Evolutionary conservation across 2,113 vertebrate species (phyloP), one percentile per base, ranked within the genome.

Genomic region (Colinus virginianus): DNA sequence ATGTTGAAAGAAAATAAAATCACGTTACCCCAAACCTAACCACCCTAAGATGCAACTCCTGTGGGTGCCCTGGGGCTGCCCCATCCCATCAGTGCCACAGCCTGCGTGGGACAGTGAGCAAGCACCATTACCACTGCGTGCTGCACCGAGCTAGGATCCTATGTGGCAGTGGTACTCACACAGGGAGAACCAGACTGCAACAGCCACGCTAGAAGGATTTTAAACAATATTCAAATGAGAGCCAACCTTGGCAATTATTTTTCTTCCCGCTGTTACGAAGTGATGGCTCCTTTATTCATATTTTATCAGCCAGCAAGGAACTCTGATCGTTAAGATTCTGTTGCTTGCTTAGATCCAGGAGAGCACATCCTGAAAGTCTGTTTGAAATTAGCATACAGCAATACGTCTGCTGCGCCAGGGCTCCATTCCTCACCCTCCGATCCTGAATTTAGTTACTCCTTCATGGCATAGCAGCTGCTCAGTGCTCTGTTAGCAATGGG

Each of bases 261-360:
- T 86, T 88, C 94, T 94, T 92, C 96, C 96, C 78, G 95, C 96
- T 95, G 94, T 78, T 97, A 86, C 67, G 66, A 93, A 95, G 94
- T 88, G 95, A 94, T 91, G 96, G 87, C 77, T 95, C 95, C 96
- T 94, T 96, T 95, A 96, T 96, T 90, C 93, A 97, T 97, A 96
- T 97, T 96, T 96, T 94, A 96, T 96, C 95, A 93, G 83, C 78
- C 95, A 90, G 95, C 4, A 14, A 96, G 92, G 72, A 95, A 75
- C 94, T 96, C 90, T 93, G 92, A 94, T 84, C 84, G 94, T 93
- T 95, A 89, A 74, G 95, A 96, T 95, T 93, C 95, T 83, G 91
- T 68, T 84, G 92, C 95, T 94, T 87, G 83, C 92, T 94, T 64
- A 84, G 89, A 95, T 93, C 86, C 81, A 71, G 0, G 14, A 72